Evolutionary conservation across 2,113 vertebrate species (phyloP), one percentile per base, ranked within the genome.

Genomic region (Delphinus delphis): DNA sequence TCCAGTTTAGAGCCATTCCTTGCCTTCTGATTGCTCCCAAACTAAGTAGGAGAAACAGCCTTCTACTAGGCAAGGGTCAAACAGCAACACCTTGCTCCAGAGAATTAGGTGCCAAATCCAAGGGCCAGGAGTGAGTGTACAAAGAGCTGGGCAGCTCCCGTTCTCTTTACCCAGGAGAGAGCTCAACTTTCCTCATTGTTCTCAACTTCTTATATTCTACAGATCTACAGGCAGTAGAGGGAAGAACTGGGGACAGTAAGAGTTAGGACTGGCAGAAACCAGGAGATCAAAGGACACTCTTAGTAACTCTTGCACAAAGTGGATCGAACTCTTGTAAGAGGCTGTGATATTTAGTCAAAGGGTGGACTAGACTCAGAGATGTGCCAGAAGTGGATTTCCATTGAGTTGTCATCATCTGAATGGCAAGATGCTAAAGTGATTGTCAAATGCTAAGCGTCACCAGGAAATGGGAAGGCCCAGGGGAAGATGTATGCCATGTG

Each of bases 261-360:
- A 68, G 26, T n/a, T 84, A 13, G 13, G 28, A 80, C 14, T 38
- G n/a, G 44, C 3, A 91, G 47, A 84, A 87, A 88, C n/a, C 55
- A 93, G 47, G 28, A 90, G 28, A 68, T 85, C 68, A 90, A 80
- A 88, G n/a, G 11, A n/a, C 12, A 90, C 25, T 14, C 15, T 67
- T 50, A 70, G 65, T 70, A 74, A 55, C 6, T 53, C 62, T 88
- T 96, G 20, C 26, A 88, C 38, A 92, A 74, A 94, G 63, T 62
- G 8, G 26, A 67, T 38, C 63, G 26, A 85, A 47, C 10, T 85
- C 50, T 80, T 74, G 36, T 38, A 94, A 92, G 38, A 85, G 71
- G 21, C 12, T 93, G 28, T 91, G 60, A 26, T 90, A 63, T 90
- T 95, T 96, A 92, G 38, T 86, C 20, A 33, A 96, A 85, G 3